A percentile compares a stretch with the other conserved stretches of the same genome.
Conservation (phyloP, 1,140 invertebrate species). For the Melanaphis sacchari region DNA sequence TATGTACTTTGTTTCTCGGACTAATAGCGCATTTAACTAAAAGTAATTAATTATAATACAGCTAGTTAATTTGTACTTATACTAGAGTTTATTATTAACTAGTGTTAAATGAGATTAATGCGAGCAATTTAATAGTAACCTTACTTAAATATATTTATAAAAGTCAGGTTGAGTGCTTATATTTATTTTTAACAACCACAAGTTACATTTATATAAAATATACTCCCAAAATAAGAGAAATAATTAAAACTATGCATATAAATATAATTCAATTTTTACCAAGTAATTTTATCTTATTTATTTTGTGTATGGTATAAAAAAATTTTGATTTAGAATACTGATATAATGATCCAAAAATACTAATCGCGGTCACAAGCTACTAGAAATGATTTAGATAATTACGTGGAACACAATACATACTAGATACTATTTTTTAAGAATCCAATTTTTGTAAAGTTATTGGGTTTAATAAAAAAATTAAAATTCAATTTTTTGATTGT, state of each 20-base stretch:
- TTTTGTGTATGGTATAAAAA: not conserved
- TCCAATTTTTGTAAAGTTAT: not conserved
- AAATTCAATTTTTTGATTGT: not conserved
- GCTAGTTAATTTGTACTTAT: not conserved
- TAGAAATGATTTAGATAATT: no score
- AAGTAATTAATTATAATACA: slow-evolving; percentile 2
- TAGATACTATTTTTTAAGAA: not conserved
- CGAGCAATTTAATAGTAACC: not conserved
- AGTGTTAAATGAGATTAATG: not conserved
- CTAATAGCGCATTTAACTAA: not conserved
- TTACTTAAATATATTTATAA: not conserved
- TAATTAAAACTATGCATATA: not conserved
- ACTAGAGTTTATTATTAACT: not conserved
- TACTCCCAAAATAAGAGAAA: not conserved
- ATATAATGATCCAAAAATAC: not conserved
- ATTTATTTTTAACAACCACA: not conserved
- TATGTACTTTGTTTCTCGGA: not conserved
- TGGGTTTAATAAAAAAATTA: not conserved
- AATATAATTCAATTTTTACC: not conserved
- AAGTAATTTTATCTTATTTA: not conserved
- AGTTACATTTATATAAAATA: not conserved
- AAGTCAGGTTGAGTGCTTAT: not conserved
- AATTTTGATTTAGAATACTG: not conserved
- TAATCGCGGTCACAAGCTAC: not conserved
- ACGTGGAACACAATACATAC: no score